Conservation (phyloP, 1,140 invertebrate species). For the Cotesia glomerata region DNA sequence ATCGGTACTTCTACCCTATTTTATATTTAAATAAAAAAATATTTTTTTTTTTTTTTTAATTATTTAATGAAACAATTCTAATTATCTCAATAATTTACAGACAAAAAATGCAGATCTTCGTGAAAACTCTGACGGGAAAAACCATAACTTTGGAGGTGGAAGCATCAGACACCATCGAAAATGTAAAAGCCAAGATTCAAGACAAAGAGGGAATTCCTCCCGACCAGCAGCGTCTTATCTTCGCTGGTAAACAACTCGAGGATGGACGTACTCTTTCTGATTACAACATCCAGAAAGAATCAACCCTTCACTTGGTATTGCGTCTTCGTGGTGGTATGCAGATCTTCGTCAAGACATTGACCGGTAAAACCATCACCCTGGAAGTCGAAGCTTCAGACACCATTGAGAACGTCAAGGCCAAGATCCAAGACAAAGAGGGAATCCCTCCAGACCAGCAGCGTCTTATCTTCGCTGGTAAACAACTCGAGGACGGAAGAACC, state of each 20-base stretch:
- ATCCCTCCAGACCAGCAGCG: no score
- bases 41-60: no score
- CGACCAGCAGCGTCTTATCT: no score
- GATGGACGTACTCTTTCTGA: constrained; percentile 74
- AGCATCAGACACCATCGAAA: constrained; percentile 75
- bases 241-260: constrained; percentile 73
- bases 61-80: no score
- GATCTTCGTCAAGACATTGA: constrained; percentile 74
- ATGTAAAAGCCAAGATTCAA: constrained; percentile 77
- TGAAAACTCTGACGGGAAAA: constrained; percentile 66
- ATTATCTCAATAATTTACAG: constrained; percentile 65
- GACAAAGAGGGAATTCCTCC: no score
- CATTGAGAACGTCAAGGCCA: constrained; percentile 79
- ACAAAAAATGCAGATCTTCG: constrained; percentile 81
- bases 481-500: constrained; percentile 80
- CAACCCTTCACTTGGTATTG: constrained; percentile 77
- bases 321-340: constrained; percentile 78
- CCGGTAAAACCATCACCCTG: constrained; percentile 66
- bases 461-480: constrained; percentile 62
- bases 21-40: no score
- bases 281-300: constrained; percentile 74
- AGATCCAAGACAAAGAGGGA: constrained; percentile 62
- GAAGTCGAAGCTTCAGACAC: constrained; percentile 77
- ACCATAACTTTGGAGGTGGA: constrained; percentile 78
- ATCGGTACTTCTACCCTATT: no score